phyloP scores from a whole-genome alignment of 2,888 invertebrate genomes.

The Hirtodrosophila confusa region DNA sequence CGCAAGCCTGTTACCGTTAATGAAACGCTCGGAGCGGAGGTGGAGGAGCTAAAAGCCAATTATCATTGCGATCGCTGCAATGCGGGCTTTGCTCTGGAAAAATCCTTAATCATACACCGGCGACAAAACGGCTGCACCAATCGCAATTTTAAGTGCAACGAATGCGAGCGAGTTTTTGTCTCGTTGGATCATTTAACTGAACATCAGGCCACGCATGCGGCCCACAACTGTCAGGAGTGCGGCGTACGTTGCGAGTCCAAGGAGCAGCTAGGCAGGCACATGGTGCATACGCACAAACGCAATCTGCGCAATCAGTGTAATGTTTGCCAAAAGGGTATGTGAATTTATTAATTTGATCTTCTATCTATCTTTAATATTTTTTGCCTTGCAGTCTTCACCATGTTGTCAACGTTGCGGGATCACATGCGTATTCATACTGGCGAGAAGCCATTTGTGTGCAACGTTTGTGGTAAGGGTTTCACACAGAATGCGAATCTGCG shows the following conservation, averaged over 20 bases:
- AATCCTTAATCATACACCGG: slow-evolving; percentile 79
- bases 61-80: slow-evolving; percentile 81
- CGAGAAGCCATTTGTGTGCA: slow-evolving; percentile 86
- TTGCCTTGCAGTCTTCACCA: slow-evolving; percentile 83
- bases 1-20: neutral
- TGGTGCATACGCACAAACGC: slow-evolving; percentile 84
- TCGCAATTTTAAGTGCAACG: slow-evolving; percentile 84
- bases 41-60: slow-evolving; percentile 42
- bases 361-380: neutral
- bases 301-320: slow-evolving; percentile 85
- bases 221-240: slow-evolving; percentile 83
- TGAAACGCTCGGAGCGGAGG: slow-evolving; percentile 25
- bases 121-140: slow-evolving; percentile 84
- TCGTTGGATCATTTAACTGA: slow-evolving; percentile 86
- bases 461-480: slow-evolving; percentile 86
- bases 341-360: neutral
- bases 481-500: slow-evolving; percentile 87
- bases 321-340: slow-evolving; percentile 79
- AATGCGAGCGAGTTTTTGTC: slow-evolving; percentile 85
- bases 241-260: slow-evolving; percentile 83
- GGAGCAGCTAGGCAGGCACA: slow-evolving; percentile 84
- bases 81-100: slow-evolving; percentile 81
- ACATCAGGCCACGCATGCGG: slow-evolving; percentile 83
- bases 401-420: slow-evolving; percentile 86
- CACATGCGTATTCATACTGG: slow-evolving; percentile 86